Evolutionary conservation across 2,888 invertebrate genomes (phyloP), one percentile per base, ranked within the genome.

Genomic region (Nipponacmea schrenckii): DNA sequence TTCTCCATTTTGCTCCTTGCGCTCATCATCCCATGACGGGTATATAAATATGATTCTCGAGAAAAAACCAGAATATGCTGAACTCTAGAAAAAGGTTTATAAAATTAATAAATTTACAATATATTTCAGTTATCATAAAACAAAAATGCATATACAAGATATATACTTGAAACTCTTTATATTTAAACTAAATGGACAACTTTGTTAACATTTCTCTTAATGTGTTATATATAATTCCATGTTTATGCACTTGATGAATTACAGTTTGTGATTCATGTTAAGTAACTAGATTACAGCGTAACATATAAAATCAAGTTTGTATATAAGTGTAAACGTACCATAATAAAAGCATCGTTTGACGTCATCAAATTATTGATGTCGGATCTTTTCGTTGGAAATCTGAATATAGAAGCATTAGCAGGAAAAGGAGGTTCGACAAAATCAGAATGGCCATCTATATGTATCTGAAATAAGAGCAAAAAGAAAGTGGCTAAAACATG

Each of bases 271-370:
- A 31, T 31, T 31, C 31, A 31, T 4, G 31, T 31, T 31, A 31
- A 31, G n/a, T n/a, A n/a, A n/a, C n/a, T n/a, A n/a, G n/a, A n/a
- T n/a, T n/a, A n/a, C n/a, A n/a, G n/a, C n/a, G n/a, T n/a, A n/a
- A n/a, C n/a, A n/a, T n/a, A 31, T 31, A 31, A 31, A 31, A 31
- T 2, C 31, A 31, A 31, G 31, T 31, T 31, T 31, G 5, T n/a
- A n/a, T n/a, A 39, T 7, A 56, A 56, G 20, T 20, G 24, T 12
- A 24, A 24, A 56, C 5, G n/a, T 56, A 24, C 56, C 56, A 56
- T 56, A 12, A 56, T 56, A 56, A 56, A 56, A 24, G 20, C 56
- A 24, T 56, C 56, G 56, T 56, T 56, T 24, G 56, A 56, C 56
- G 20, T 20, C 56, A 56, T 56, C 56, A 56, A 14, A 3, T 56